These are phyloP conservation scores for Ferrisia virgata DNA, from an alignment of 2,888 invertebrate genomes.

Conservation along the genomic window DNA sequence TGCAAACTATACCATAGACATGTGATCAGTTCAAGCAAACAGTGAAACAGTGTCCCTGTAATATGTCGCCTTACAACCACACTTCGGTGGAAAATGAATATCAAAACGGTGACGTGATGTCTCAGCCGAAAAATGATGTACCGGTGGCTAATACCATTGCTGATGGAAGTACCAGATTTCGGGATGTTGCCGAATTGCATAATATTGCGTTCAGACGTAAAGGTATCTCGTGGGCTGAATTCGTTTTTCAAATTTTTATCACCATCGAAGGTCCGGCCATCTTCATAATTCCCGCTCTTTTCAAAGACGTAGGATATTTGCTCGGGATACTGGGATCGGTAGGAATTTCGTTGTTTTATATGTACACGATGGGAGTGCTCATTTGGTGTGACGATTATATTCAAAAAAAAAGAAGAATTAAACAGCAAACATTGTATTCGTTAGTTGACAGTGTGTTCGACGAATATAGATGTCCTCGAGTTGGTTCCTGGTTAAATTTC, in stretches of 20 bases:
- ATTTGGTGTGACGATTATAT: slow-evolving; percentile 33
- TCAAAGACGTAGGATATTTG: slow-evolving; percentile 39
- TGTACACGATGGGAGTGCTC: not conserved
- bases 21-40: not conserved
- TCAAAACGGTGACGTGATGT: not conserved
- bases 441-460: not conserved
- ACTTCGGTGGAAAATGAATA: not conserved
- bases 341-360: not conserved
- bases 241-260: slow-evolving; percentile 32
- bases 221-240: slow-evolving; percentile 30
- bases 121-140: not conserved
- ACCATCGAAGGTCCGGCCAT: slow-evolving; percentile 19
- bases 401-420: not conserved
- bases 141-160: not conserved
- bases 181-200: not conserved
- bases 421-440: not conserved
- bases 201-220: not conserved
- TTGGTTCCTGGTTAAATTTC: not conserved
- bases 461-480: not conserved
- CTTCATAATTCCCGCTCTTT: slow-evolving; percentile 18
- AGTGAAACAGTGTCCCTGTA: not conserved
- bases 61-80: not conserved
- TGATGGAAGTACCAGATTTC: not conserved
- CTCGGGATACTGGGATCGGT: slow-evolving; percentile 23
- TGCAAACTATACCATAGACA: not conserved